These are phyloP conservation scores for Drosophila borealis DNA, from an alignment of 2,888 invertebrate genomes.

Conservation along the genomic window DNA sequence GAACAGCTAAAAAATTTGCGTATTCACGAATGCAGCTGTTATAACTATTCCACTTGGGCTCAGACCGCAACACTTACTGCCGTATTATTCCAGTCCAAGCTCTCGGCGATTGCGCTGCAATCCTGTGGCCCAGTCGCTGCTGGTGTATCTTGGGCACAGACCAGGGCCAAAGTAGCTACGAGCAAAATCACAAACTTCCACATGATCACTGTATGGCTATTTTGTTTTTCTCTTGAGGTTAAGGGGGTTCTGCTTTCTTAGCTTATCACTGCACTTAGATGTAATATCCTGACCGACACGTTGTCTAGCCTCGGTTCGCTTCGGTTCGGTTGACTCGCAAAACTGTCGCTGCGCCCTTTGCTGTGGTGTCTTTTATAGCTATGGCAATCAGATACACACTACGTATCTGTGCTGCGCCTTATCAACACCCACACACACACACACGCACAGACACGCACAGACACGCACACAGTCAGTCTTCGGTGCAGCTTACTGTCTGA, in stretches of 20 bases:
- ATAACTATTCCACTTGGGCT: not conserved
- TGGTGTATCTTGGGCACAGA: conserved; percentile 20
- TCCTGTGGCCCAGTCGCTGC: not conserved
- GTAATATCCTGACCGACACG: conserved; percentile 15
- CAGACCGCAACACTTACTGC: conserved; percentile 47
- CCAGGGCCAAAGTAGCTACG: conserved; percentile 35
- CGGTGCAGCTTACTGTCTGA: conserved; percentile 41
- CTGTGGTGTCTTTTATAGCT: conserved; percentile 58
- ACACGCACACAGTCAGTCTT: conserved; percentile 17
- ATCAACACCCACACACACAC: conserved; percentile 23
- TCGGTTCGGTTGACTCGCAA: conserved; percentile 55
- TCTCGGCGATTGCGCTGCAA: conserved; percentile 19
- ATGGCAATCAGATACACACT: conserved; percentile 24
- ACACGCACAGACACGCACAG: conserved; percentile 3
- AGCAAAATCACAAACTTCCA: conserved; percentile 59
- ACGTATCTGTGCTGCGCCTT: conserved; percentile 29
- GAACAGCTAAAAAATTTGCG: conserved; percentile 35
- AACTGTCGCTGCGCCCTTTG: conserved; percentile 55
- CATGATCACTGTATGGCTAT: conserved; percentile 45
- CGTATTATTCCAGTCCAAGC: conserved; percentile 48
- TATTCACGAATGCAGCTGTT: not conserved
- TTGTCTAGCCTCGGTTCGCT: conserved; percentile 37
- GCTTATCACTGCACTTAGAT: conserved; percentile 18
- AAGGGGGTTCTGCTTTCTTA: not conserved
- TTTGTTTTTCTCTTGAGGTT: not conserved